Percentiles rank a stretch among this genome's conserved stretches.
phyloP scores from a whole-genome alignment of 2,113 vertebrate genomes.

The Takifugu bimaculatus region DNA sequence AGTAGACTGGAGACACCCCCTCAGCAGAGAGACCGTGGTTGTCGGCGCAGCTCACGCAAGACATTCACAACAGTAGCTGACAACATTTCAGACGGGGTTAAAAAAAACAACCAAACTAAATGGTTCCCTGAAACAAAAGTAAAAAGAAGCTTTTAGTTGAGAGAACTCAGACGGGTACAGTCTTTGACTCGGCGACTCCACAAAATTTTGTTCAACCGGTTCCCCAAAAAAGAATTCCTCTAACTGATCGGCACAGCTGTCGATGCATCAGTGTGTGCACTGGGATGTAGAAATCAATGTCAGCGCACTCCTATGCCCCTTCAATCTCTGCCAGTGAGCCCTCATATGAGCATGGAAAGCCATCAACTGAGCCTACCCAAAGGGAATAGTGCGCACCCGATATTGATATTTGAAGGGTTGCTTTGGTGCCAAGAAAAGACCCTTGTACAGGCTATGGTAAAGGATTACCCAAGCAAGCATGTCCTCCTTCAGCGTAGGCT shows the following conservation, averaged over 20 bases:
- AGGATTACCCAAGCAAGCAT: constrained; percentile 62
- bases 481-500: constrained; percentile 48
- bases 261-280: constrained; percentile 59
- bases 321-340: constrained; percentile 61
- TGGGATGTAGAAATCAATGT: constrained; percentile 74
- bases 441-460: constrained; percentile 52
- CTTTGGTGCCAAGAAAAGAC: constrained; percentile 44
- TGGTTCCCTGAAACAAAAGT: constrained; percentile 6
- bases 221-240: constrained; percentile 39
- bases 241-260: constrained; percentile 53
- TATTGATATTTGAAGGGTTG: constrained; percentile 66
- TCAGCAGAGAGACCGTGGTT: constrained; percentile 32
- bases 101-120: constrained; percentile 5
- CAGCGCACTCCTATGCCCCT: constrained; percentile 48
- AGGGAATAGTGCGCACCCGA: constrained; percentile 51
- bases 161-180: constrained; percentile 23
- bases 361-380: constrained; percentile 59
- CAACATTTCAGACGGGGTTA: constrained; percentile 10
- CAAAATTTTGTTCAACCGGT: constrained; percentile 26
- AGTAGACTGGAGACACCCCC: constrained; percentile 21
- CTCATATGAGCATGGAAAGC: constrained; percentile 57
- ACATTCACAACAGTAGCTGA: constrained; percentile 3
- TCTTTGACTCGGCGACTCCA: constrained; percentile 20
- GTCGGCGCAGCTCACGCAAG: constrained; percentile 23
- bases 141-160: constrained; percentile 1